These are phyloP conservation scores for Trinorchestia longiramus DNA, from an alignment of 1,140 invertebrate genomes.

Conservation along the genomic window DNA sequence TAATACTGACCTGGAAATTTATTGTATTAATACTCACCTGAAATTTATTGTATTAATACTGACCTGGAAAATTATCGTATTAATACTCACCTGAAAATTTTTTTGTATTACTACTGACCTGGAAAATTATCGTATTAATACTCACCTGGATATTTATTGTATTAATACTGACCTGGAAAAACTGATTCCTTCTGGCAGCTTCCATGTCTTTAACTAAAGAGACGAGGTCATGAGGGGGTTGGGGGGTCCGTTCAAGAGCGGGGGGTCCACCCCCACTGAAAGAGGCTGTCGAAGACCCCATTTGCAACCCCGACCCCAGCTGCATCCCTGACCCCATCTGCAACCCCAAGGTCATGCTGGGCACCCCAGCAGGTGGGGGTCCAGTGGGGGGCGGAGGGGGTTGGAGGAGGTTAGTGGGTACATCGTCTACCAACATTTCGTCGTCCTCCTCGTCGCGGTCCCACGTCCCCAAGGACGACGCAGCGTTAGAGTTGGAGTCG, in stretches of 20 bases:
- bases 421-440: conserved; percentile 66
- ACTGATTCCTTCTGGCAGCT: conserved; percentile 57
- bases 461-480: conserved; percentile 51
- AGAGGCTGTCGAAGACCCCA: neutral
- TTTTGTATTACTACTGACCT: too few species aligned
- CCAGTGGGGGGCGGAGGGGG: neutral
- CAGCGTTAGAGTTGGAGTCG: conserved; percentile 29
- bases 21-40: too few species aligned
- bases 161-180: conserved; percentile 59
- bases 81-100: too few species aligned
- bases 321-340: neutral
- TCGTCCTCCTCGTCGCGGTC: conserved; percentile 66
- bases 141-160: too few species aligned
- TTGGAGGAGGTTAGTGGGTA: conserved; percentile 60
- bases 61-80: too few species aligned
- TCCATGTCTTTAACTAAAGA: neutral
- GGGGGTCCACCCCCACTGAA: neutral
- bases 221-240: neutral
- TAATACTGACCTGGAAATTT: too few species aligned
- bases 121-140: neutral
- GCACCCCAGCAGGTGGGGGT: neutral
- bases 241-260: neutral
- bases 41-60: too few species aligned
- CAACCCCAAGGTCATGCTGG: neutral
- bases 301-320: neutral